Percentiles rank a stretch among this genome's conserved stretches.
Evolutionary conservation across 2,888 invertebrate genomes (phyloP).

Genomic region (Phortica magna): DNA sequence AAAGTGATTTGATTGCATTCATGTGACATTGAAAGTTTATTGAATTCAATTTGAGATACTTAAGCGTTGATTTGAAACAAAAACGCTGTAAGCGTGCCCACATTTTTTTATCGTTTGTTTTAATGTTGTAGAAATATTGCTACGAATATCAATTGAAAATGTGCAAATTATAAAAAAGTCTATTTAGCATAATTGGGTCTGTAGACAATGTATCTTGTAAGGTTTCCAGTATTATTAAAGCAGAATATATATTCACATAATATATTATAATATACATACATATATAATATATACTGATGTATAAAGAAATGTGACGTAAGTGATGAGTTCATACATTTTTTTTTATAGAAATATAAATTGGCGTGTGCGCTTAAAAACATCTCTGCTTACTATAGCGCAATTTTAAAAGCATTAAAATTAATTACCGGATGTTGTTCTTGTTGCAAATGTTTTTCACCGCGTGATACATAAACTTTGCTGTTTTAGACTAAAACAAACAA

Average conservation of each 20-base stretch:
- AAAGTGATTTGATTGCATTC: conserved; percentile 30
- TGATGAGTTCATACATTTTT: conserved; percentile 4
- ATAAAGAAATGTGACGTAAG: background rate
- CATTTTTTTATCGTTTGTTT: conserved; percentile 12
- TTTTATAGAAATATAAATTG: conserved; percentile 23
- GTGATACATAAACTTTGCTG: conserved; percentile 26
- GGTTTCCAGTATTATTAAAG: background rate
- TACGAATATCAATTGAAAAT: background rate
- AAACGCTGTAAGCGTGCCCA: background rate
- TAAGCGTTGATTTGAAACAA: conserved; percentile 10
- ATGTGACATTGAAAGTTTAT: conserved; percentile 42
- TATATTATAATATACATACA: background rate
- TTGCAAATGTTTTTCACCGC: background rate
- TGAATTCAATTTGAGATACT: conserved; percentile 42
- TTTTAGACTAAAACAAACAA: conserved; percentile 53
- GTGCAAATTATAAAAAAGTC: conserved; percentile 36
- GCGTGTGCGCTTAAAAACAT: conserved; percentile 31
- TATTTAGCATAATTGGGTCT: conserved; percentile 59
- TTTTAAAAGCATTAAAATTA: conserved; percentile 61
- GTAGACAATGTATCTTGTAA: conserved; percentile 30
- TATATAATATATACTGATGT: background rate
- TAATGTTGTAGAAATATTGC: background rate
- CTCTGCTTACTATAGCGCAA: conserved; percentile 44
- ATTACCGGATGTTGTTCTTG: conserved; percentile 50
- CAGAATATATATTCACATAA: background rate